Percentiles rank a stretch among this genome's conserved stretches.
Evolutionary conservation across 2,113 vertebrate genomes (phyloP).

Genomic region (Emydocephalus ijimae): DNA sequence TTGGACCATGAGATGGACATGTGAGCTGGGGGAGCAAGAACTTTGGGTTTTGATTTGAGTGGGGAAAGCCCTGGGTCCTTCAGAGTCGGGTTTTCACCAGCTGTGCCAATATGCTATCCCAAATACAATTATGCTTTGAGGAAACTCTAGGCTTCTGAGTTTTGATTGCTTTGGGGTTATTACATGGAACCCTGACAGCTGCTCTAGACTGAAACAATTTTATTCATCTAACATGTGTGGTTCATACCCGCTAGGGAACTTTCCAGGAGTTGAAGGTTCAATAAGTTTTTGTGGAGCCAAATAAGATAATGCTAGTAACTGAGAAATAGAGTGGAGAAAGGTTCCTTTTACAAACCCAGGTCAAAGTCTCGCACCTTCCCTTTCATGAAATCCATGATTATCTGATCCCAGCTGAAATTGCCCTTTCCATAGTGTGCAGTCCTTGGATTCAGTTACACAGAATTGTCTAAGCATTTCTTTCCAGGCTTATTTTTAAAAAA

Average conservation of each 20-base stretch:
- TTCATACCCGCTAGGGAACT: not conserved
- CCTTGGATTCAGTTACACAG: not conserved
- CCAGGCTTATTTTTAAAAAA: not conserved
- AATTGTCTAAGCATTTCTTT: not conserved
- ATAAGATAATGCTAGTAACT: not conserved
- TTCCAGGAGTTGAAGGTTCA: not conserved
- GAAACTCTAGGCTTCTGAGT: no score
- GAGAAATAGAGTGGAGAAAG: not conserved
- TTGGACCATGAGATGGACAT: no score
- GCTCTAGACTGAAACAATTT: not conserved
- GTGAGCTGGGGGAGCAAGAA: no score
- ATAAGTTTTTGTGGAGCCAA: not conserved
- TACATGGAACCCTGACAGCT: no score
- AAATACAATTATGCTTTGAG: no score
- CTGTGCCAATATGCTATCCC: no score
- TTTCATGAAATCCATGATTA: not conserved
- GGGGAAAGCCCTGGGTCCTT: no score
- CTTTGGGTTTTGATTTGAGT: no score
- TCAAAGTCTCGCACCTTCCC: not conserved
- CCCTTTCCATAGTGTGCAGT: not conserved
- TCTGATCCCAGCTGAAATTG: not conserved
- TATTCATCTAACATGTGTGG: not conserved
- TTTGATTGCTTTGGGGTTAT: no score
- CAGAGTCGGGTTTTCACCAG: no score
- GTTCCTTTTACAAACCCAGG: not conserved